A percentile compares a stretch with the other conserved stretches of the same genome.
Conservation (phyloP, 2,797 vertebrate genomes). For the Salarias fasciatus region DNA sequence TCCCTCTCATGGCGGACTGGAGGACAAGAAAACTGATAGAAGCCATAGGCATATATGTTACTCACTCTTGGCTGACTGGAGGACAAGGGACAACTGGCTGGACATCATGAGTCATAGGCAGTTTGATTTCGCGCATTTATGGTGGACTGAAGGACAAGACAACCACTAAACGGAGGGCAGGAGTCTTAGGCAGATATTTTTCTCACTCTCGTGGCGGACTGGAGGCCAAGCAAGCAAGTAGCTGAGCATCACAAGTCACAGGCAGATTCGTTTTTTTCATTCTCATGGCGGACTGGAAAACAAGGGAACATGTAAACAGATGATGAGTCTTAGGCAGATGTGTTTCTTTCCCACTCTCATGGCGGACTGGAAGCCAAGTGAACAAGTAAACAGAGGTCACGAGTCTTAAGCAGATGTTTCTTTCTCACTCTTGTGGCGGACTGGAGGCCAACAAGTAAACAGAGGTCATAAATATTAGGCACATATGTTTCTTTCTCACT, state of each 20-base stretch:
- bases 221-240: conserved; percentile 24
- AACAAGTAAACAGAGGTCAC: conserved; percentile 11
- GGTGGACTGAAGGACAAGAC: conserved; percentile 44
- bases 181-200: conserved; percentile 7
- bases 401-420: not conserved
- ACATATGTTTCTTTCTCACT: conserved; percentile 22
- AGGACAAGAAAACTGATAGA: conserved; percentile 34
- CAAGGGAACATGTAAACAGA: not conserved
- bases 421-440: conserved; percentile 44
- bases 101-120: conserved; percentile 29
- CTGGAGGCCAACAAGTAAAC: conserved; percentile 2
- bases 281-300: not conserved
- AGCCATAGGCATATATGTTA: not conserved
- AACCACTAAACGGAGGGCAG: conserved; percentile 26
- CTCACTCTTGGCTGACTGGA: too few relatives aligned
- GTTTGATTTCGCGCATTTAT: conserved; percentile 27
- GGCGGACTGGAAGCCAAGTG: conserved; percentile 44
- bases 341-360: conserved; percentile 27
- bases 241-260: conserved; percentile 9
- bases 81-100: not conserved
- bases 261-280: not conserved
- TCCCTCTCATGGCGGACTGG: conserved; percentile 41
- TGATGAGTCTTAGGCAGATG: conserved; percentile 34
- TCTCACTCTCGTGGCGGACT: conserved; percentile 14
- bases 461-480: conserved; percentile 24